Percentiles rank a stretch among this genome's conserved stretches.
phyloP scores from a whole-genome alignment of 2,888 invertebrate genomes.

The Acanthoscelides obtectus region DNA sequence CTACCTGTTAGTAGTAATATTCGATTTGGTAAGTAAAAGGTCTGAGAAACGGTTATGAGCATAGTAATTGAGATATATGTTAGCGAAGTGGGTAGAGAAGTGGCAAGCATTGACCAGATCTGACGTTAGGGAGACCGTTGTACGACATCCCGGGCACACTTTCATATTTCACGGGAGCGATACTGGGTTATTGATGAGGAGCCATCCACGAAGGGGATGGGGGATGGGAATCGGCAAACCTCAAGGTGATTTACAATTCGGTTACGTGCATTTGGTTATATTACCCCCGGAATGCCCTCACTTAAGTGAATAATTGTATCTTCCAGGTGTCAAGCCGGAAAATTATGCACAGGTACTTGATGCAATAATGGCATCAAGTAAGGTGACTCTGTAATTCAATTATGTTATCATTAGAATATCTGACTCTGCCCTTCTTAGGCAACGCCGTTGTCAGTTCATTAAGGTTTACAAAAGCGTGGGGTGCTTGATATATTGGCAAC shows the following conservation, averaged over 20 bases:
- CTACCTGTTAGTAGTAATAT: not conserved
- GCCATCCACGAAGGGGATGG: not conserved
- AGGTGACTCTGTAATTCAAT: not conserved
- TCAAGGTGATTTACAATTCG: constrained; percentile 12
- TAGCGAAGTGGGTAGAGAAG: not conserved
- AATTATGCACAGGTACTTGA: not conserved
- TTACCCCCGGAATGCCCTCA: not conserved
- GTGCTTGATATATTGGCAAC: too few species aligned
- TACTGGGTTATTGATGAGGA: constrained; percentile 40
- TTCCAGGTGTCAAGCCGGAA: not conserved
- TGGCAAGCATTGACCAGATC: not conserved
- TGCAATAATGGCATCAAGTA: not conserved
- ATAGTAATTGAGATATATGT: not conserved
- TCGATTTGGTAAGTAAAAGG: not conserved
- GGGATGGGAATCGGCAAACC: not conserved
- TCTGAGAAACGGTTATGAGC: not conserved
- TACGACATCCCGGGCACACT: constrained; percentile 37
- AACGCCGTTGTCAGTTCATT: too few species aligned
- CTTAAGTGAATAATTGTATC: not conserved
- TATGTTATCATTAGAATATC: too few species aligned
- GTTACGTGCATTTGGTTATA: not conserved
- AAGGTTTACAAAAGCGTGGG: too few species aligned
- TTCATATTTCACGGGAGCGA: constrained; percentile 39
- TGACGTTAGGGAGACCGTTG: constrained; percentile 6
- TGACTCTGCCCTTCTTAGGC: too few species aligned